Evolutionary conservation across 2,113 vertebrate species (phyloP).

Genomic region (Grallaria varia): DNA sequence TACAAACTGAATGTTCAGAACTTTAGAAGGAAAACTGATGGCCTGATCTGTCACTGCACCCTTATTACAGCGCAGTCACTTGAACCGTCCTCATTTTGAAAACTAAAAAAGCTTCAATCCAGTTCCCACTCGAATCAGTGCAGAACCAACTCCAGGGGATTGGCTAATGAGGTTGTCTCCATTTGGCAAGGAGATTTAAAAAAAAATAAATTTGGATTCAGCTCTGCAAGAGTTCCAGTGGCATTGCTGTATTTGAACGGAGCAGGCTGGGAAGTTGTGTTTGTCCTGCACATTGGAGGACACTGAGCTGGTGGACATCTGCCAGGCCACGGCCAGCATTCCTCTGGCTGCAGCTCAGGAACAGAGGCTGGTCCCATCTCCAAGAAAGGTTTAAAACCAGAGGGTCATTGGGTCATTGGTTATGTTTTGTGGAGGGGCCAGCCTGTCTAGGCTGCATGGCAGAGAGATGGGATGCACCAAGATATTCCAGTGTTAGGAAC

Average conservation of each 20-base stretch:
- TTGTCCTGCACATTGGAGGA: neutral
- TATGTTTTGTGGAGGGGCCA: neutral
- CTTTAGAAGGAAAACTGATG: neutral
- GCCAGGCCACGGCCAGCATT: neutral
- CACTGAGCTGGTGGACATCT: neutral
- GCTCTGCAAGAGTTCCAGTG: neutral
- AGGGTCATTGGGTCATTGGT: neutral
- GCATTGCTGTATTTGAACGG: accelerated
- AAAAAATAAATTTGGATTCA: neutral
- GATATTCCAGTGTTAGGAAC: neutral
- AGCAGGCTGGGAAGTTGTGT: neutral
- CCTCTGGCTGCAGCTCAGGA: neutral
- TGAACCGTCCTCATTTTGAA: neutral
- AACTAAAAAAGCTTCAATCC: neutral
- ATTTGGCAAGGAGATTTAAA: neutral
- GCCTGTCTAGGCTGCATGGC: neutral
- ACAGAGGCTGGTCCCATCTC: neutral
- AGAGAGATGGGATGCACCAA: neutral
- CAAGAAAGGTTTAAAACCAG: neutral
- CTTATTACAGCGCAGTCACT: neutral
- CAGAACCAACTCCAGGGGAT: neutral
- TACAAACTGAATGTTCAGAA: neutral
- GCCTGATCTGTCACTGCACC: neutral
- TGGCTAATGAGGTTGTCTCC: neutral
- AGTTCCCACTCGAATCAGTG: neutral